Evolutionary conservation across 1,140 invertebrate genomes (phyloP), one percentile per base, ranked within the genome.

Genomic region (Brachionus koreanus): DNA sequence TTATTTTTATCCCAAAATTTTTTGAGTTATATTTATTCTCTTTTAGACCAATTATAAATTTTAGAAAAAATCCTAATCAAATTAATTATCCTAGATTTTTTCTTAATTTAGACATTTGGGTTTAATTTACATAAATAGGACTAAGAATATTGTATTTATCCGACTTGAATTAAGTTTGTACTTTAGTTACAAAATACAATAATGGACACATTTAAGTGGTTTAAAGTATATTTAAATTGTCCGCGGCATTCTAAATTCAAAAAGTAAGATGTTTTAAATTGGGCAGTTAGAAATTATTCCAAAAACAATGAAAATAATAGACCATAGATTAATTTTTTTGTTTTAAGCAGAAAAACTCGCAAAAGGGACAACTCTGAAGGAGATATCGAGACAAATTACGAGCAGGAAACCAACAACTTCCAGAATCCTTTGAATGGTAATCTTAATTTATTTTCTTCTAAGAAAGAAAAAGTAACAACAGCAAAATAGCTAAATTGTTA

Each of bases 291-390:
- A 25, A 57, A 35, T n/a, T 35, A 37, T 9, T 72, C 19, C 16
- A n/a, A 72, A 39, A 23, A 19, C 19, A 16, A 39, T 39, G 19
- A 25, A 43, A 7, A 37, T 2, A 39, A 65, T 13, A 29, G 10
- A 65, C 23, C 33, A 2, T 65, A 10, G 13, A 42, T 39, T 72
- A 43, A 16, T 16, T 13, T 42, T 72, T 67, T 39, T 72, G 10
- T 72, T 72, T 72, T 42, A 72, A 72, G 37, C 33, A 72, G 67
- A 42, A 72, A 72, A 72, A 72, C 12, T 13, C 67, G 67, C 9
- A 72, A 72, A 42, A 35, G 67, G 39, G 67, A 72, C 5, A 67
- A 67, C 10, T 72, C 67, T 5, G 67, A 72, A 10, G 37, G 13
- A 39, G 67, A 39, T 37, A 23, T 37, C 3, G 67, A 72, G 42